phyloP scores from a whole-genome alignment of 2,113 vertebrate species.

The Turnix velox region DNA sequence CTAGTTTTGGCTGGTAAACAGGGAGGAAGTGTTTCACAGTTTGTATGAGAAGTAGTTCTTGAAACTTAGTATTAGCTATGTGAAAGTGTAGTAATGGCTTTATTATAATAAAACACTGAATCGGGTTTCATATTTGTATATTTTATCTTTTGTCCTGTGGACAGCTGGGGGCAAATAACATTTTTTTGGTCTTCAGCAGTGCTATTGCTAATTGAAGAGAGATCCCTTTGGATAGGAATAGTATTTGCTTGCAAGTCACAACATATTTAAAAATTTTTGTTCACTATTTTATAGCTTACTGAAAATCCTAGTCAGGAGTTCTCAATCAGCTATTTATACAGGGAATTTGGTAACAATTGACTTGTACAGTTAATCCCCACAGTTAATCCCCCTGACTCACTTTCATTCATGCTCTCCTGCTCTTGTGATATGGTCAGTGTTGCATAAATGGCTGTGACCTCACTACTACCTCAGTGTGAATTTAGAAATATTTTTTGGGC shows the following conservation, averaged over 20 bases:
- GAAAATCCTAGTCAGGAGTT: not conserved
- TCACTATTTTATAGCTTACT: not conserved
- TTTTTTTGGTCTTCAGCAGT: not conserved
- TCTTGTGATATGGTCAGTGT: not conserved
- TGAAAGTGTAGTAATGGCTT: not conserved
- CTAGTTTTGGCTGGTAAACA: not conserved
- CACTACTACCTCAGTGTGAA: accelerated
- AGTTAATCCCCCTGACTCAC: not conserved
- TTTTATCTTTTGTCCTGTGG: not conserved
- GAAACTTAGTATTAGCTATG: not conserved
- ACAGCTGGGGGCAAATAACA: not conserved
- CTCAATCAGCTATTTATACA: not conserved
- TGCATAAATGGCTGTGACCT: not conserved
- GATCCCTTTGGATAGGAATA: not conserved
- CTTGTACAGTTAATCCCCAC: not conserved
- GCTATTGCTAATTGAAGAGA: not conserved
- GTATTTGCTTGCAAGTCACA: not conserved
- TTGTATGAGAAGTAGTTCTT: not conserved
- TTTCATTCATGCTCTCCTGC: not conserved
- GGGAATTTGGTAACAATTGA: not conserved
- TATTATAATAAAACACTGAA: not conserved
- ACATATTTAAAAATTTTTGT: not conserved
- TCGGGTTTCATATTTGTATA: not conserved
- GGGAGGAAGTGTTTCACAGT: not conserved
- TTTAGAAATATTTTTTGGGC: not conserved